Base-by-base conservation (phyloP, 2,888 invertebrate genomes). In the Eulithis prunata region DNA sequence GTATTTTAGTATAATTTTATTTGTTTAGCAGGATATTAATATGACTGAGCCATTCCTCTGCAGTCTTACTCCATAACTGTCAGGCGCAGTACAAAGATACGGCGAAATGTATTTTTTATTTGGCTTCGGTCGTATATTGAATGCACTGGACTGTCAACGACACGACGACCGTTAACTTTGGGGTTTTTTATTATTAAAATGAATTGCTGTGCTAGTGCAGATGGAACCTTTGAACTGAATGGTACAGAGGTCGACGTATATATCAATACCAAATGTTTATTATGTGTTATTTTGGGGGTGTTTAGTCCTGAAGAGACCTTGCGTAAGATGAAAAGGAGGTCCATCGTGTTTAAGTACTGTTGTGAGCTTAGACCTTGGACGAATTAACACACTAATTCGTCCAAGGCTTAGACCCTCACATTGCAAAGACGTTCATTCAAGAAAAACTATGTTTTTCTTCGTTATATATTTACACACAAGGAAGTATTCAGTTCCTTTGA, bases 81-180 rank as follows among this genome's bases (percentile, higher is more conserved):
- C 68, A 70, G 64, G 53, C 53, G 58, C 72, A 72, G 68, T 53
- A 66, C 69, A 71, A 47, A 68, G 62, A 65, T 67, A 67, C 64
- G 64, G 66, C 53, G 65, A 66, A 62, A 71, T 72, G 69, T 69
- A 61, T 69, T 70, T 71, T 73, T 69, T 70, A 69, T 71, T 66
- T 63, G 60, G 62, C 62, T 41, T 49, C 63, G 53, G 63, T 58
- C 64, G 61, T 67, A 69, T 69, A 62, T 64, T 56, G 64, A 57
- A 57, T 71, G 73, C 73, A 71, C 51, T 51, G 68, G 49, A 43
- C 65, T 74, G 72, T 56, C 71, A 67, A 41, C 70, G 71, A 68
- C 71, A 61, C 56, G 52, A 61, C 56, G 47, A 38, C 57, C 71
- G 67, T 67, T 66, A 71, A 67, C 55, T 52, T 59, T 43, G 43